phyloP scores from a whole-genome alignment of 2,797 vertebrate genomes.

The Pterois miles region DNA sequence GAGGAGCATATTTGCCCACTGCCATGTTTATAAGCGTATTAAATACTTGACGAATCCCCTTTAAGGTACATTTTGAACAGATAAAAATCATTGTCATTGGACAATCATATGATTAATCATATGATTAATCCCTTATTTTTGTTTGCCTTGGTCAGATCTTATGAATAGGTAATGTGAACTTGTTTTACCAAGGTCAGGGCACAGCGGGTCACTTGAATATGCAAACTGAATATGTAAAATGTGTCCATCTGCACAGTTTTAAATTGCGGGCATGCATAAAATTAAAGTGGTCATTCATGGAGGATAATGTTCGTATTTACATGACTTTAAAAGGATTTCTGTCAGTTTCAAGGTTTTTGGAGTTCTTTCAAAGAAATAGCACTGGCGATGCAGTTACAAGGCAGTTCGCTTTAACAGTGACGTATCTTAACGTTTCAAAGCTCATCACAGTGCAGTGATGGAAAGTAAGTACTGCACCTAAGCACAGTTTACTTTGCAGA shows the following conservation, averaged over 20 bases:
- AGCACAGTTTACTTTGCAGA: background rate
- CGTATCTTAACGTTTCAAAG: no score
- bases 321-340: background rate
- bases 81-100: no score
- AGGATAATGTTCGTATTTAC: background rate
- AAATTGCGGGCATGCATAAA: no score
- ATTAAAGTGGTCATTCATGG: background rate
- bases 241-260: background rate
- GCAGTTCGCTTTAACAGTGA: no score
- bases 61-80: no score
- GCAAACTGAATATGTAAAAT: background rate
- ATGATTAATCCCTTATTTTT: no score
- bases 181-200: background rate
- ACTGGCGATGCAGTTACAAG: background rate
- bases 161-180: background rate
- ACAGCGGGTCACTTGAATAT: background rate
- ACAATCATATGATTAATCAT: no score
- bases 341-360: background rate
- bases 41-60: no score
- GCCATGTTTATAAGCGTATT: no score
- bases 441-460: no score
- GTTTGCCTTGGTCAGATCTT: background rate
- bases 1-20: no score
- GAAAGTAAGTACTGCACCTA: background rate
- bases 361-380: background rate